Evolutionary conservation across 1,140 invertebrate species (phyloP), one percentile per base, ranked within the genome.

Genomic region (Dreissena rostriformis): DNA sequence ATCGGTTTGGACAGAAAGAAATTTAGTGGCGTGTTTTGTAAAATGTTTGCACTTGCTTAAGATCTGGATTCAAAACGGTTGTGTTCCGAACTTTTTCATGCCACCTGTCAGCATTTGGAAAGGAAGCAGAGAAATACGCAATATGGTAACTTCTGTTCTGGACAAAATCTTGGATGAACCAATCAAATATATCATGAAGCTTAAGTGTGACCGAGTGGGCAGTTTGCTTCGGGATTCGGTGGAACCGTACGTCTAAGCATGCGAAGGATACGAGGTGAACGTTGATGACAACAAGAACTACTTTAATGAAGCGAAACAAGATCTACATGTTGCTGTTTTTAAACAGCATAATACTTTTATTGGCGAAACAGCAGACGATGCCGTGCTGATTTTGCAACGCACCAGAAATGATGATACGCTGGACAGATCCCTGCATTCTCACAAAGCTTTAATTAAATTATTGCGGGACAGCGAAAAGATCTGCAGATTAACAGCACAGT

Each of bases 51-150:
- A 75, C 1, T 4, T n/a, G 49, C 53, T 75, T 15, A 55, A 29
- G 22, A 61, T n/a, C 24, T 75, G 73, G 73, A 57, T 57, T 10
- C 53, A 19, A 29, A 75, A 75, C 7, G n/a, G 73, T 26, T 61
- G 57, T 17, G 53, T 52, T 57, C 73, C 73, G 26, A 75, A n/a
- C 28, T 75, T 26, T 28, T 75, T 75, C 19, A 12, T 75, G 22
- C 73, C 53, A 19, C 68, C 51, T 29, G 29, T 57, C 26, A 82
- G 73, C 49, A 24, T 82, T 12, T 82, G 70, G n/a, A 51, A 61
- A 26, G 57, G 79, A 24, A 65, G 65, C 14, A 52, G 49, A 53
- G n/a, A 53, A 19, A 12, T 61, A 24, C 57, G 22, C 17, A 61
- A 11, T 24, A 61, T n/a, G 57, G 57, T 61, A n/a, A 24, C 22